phyloP scores from a whole-genome alignment of 2,888 invertebrate genomes.

The Leptinotarsa peninsularis region DNA sequence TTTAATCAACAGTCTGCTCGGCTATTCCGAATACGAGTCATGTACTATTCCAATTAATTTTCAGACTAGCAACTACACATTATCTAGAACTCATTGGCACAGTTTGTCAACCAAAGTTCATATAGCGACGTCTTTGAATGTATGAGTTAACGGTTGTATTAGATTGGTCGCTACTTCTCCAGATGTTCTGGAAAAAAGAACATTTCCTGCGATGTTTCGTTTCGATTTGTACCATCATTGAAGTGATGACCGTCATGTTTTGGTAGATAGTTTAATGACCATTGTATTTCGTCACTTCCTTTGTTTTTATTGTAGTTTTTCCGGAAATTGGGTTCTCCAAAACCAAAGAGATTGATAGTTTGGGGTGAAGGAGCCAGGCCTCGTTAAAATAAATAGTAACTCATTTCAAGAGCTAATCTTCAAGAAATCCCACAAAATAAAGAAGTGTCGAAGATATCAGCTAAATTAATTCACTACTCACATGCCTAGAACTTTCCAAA shows the following conservation, averaged over 20 bases:
- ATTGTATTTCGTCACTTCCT: not conserved
- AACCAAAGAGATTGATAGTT: no score
- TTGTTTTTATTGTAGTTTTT: not conserved
- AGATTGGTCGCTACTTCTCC: not conserved
- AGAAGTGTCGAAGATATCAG: not conserved
- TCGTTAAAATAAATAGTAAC: no score
- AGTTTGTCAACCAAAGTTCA: not conserved
- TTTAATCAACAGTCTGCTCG: constrained; percentile 10
- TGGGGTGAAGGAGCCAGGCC: no score
- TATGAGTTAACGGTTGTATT: not conserved
- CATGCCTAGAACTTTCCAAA: constrained; percentile 77
- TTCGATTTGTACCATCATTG: no score
- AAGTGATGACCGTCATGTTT: no score
- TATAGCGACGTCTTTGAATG: not conserved
- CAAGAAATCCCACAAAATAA: not conserved
- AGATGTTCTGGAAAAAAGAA: no score
- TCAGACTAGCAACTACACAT: not conserved
- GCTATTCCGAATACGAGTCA: not conserved
- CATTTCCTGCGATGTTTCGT: no score
- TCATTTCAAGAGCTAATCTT: not conserved
- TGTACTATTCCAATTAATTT: constrained; percentile 4
- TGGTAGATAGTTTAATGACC: no score
- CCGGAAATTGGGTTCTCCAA: no score
- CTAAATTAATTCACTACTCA: constrained; percentile 48
- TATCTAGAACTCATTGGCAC: constrained; percentile 6